Conservation (phyloP, 2,113 vertebrate species). For the Melanocharis versteri region DNA sequence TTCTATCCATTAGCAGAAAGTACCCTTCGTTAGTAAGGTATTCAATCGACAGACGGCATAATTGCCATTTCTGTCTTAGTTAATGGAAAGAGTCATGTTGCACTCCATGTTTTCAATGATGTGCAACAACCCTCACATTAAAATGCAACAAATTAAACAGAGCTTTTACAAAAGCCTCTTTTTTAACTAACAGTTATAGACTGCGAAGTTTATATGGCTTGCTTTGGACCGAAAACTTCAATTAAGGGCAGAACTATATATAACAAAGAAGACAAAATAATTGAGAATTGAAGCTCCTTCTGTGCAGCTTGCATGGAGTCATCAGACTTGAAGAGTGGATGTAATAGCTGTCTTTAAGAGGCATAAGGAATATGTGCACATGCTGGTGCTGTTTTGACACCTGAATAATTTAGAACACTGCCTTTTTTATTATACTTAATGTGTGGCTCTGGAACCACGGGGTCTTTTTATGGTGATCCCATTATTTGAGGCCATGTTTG, state of each 20-base stretch:
- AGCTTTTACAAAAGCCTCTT: conserved; percentile 13
- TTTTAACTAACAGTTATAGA: conserved; percentile 15
- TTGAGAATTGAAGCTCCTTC: not conserved
- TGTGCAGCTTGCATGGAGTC: not conserved
- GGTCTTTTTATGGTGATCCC: not conserved
- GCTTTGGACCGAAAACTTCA: conserved; percentile 41
- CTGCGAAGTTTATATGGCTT: not conserved
- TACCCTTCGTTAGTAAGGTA: conserved; percentile 37
- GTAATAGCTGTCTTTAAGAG: not conserved
- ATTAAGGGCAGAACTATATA: conserved; percentile 9
- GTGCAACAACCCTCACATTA: conserved; percentile 8
- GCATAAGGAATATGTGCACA: not conserved
- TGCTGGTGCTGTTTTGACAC: not conserved
- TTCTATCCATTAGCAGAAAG: conserved; percentile 13
- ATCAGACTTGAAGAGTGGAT: not conserved
- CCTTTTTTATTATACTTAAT: not conserved
- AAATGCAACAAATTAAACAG: conserved; percentile 36
- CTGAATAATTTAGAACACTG: not conserved
- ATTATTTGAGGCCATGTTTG: not conserved
- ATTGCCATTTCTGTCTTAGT: conserved; percentile 30
- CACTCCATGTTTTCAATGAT: conserved; percentile 21
- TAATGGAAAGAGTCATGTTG: conserved; percentile 16
- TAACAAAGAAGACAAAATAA: not conserved
- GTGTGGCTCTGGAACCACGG: not conserved
- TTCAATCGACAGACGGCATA: conserved; percentile 53